Percentiles rank a stretch among this genome's conserved stretches.
Evolutionary conservation across 2,113 vertebrate genomes (phyloP).

Genomic region (Psittacula cyanocephala): DNA sequence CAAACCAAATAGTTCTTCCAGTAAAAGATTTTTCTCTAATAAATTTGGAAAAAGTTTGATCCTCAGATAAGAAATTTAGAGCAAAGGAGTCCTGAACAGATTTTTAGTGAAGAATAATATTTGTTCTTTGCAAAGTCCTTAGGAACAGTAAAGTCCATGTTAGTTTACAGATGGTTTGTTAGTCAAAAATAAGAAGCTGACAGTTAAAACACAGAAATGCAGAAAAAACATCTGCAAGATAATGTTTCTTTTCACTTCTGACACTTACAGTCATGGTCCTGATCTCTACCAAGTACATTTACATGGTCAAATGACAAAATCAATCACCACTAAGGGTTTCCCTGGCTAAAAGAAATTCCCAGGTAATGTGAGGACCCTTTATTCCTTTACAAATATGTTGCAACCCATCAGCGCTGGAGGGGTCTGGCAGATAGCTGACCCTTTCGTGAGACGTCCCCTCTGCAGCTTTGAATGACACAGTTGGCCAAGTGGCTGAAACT

Average conservation of each 20-base stretch:
- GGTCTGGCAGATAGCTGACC: not conserved
- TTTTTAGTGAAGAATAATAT: not conserved
- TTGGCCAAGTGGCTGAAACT: conserved; percentile 6
- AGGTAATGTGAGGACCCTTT: not conserved
- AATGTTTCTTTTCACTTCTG: not conserved
- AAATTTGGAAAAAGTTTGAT: not conserved
- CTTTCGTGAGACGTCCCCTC: not conserved
- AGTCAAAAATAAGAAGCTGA: not conserved
- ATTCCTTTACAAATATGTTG: not conserved
- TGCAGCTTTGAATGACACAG: not conserved
- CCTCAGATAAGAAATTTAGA: not conserved
- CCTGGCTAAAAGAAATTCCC: conserved; percentile 29
- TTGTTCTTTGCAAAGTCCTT: not conserved
- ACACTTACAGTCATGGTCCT: not conserved
- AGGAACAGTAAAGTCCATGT: not conserved
- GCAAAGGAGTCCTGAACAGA: not conserved
- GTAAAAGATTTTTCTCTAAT: not conserved
- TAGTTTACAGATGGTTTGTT: not conserved
- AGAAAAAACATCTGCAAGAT: not conserved
- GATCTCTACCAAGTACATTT: not conserved
- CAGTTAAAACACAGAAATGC: not conserved
- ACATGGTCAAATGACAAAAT: not conserved
- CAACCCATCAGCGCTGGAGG: not conserved
- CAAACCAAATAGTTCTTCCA: not conserved
- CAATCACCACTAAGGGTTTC: not conserved